Base-by-base conservation (phyloP, 2,113 vertebrate genomes). In the Vanacampus margaritifer region DNA sequence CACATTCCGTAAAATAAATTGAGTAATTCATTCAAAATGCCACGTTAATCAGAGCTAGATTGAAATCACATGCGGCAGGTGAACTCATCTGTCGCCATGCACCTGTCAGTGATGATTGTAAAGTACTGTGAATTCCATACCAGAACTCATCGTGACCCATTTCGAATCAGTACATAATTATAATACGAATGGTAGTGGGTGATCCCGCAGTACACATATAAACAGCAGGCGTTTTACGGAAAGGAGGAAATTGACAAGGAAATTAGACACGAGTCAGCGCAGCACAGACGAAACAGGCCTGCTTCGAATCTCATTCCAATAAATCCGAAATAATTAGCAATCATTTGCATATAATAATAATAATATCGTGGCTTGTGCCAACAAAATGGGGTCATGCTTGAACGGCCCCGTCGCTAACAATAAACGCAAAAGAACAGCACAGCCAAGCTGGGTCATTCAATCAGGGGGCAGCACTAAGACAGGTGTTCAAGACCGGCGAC, bases 401-500 rank as follows among this genome's bases (percentile, higher is more conserved):
- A 0, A 62, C 16, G n/a, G 37, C 5, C 17, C 1, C 0, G 57
- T 21, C 13, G 6, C 6, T 13, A 32, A 61, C 26, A 43, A 6
- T 48, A 21, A n/a, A 45, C 35, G 26, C n/a, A 28, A 45, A 26
- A 5, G 13, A 26, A 12, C 21, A 24, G 72, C 67, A 48, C 21
- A 67, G 70, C 54, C 32, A 1, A 51, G 54, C 66, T 35, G 74
- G 79, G 73, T 14, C 59, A 37, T 65, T 70, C 62, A 75, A 60
- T 67, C 65, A 74, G 72, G 72, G 75, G 64, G 69, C 70, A 72
- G 75, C 36, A n/a, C 63, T 39, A 14, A 51, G 73, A 79, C 87
- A 87, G 85, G 85, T 89, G 81, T 60, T 36, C 77, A 37, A 28
- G 69, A 65, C 17, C 53, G 21, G 65, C 13, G 24, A 39, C 13